Evolutionary conservation across 2,888 invertebrate genomes (phyloP).

Genomic region (Salticus scenicus): DNA sequence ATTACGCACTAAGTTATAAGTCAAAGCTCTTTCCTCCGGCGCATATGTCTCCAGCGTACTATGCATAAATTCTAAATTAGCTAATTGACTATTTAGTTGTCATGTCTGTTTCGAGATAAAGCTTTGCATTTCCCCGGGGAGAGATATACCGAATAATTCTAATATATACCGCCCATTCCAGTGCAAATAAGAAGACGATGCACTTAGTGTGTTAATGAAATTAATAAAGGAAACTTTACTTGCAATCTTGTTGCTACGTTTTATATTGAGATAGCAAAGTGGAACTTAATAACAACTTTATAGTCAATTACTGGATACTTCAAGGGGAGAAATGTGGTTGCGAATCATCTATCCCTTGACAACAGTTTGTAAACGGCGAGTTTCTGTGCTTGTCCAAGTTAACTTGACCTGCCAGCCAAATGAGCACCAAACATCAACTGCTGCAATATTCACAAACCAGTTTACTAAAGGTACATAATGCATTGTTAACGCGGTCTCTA

Average conservation of each 20-base stretch:
- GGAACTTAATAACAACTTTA: conserved; percentile 65
- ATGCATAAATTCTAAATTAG: conserved; percentile 53
- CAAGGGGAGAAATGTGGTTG: conserved; percentile 42
- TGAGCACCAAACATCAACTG: conserved; percentile 69
- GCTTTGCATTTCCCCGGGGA: conserved; percentile 27
- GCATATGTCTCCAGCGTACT: neutral
- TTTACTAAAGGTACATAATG: conserved; percentile 68
- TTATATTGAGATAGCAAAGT: conserved; percentile 24
- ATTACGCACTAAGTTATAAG: conserved; percentile 42
- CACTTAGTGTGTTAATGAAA: conserved; percentile 62
- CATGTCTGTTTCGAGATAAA: conserved; percentile 55
- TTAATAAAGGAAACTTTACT: conserved; percentile 62
- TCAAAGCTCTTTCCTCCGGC: conserved; percentile 23
- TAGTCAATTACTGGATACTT: conserved; percentile 66
- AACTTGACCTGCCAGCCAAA: conserved; percentile 64
- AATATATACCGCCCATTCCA: conserved; percentile 48
- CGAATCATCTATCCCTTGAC: conserved; percentile 58
- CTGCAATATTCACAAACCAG: conserved; percentile 67
- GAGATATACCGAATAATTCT: conserved; percentile 38
- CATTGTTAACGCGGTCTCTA: conserved; percentile 64
- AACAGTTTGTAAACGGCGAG: conserved; percentile 49
- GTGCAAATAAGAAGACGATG: conserved; percentile 55
- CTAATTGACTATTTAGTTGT: conserved; percentile 65
- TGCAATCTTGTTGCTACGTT: conserved; percentile 20
- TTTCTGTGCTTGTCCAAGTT: conserved; percentile 43